phyloP scores from a whole-genome alignment of 92 coral and sea anemone genomes.

The Parazoanthus darwini region DNA sequence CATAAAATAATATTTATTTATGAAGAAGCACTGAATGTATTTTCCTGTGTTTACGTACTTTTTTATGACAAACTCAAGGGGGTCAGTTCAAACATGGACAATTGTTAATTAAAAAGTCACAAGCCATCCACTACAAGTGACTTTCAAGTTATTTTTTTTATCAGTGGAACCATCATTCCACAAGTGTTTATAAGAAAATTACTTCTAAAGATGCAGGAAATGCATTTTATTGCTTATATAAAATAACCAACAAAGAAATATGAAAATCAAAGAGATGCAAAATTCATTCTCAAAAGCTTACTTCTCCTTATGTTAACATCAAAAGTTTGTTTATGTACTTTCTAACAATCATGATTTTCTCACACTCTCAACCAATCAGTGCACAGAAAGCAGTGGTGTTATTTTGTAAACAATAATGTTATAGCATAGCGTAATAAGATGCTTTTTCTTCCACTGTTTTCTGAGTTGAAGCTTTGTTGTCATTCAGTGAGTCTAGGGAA shows the following conservation, averaged over 20 bases:
- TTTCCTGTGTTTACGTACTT: conserved; percentile 10
- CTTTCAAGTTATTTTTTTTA: conserved; percentile 8
- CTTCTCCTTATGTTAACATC: conserved; percentile 10
- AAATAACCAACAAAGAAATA: too few species aligned
- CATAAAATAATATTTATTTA: conserved; percentile 1
- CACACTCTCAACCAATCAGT: not conserved
- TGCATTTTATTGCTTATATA: too few species aligned
- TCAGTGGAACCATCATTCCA: conserved; percentile 1
- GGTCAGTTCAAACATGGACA: conserved; percentile 15
- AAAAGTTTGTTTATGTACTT: not conserved
- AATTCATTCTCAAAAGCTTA: conserved; percentile 5
- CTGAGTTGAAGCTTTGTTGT: conserved; percentile 8
- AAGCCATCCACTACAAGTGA: conserved; percentile 15
- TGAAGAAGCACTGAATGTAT: conserved; percentile 10
- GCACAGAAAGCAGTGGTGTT: conserved; percentile 14
- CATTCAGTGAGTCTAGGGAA: conserved; percentile 5
- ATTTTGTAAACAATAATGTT: conserved; percentile 7
- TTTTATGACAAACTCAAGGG: conserved; percentile 14
- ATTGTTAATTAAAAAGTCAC: conserved; percentile 8
- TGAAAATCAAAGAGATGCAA: conserved; percentile 12
- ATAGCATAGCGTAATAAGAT: conserved; percentile 13
- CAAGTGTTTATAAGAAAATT: conserved; percentile 8
- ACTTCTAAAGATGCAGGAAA: conserved; percentile 4
- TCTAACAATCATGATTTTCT: conserved; percentile 5
- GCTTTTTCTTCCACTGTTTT: conserved; percentile 9